Conservation (phyloP, 2,888 invertebrate species). For the Rapana venosa region DNA sequence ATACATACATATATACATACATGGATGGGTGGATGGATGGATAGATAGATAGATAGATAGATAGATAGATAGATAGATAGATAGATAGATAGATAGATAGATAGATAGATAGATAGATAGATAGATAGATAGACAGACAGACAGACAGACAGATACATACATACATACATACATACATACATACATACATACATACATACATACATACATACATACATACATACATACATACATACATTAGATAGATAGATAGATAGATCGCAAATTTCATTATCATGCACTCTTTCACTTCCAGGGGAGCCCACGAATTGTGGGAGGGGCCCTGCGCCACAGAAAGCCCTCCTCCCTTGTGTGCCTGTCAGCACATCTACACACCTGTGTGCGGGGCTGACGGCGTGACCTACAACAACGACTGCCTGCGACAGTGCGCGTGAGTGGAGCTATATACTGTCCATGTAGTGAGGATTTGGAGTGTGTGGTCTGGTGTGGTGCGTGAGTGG, state of each 20-base stretch:
- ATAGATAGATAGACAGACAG: neutral
- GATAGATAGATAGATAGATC: neutral
- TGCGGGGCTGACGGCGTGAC: conserved; percentile 41
- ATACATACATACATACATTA: neutral
- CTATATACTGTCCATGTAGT: too few species aligned
- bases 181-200: neutral
- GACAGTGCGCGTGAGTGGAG: conserved; percentile 44
- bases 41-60: neutral
- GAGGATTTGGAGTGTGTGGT: too few species aligned
- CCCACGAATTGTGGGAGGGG: conserved; percentile 4
- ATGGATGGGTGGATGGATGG: neutral
- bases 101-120: neutral
- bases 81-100: neutral
- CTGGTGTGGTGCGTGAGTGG: too few species aligned
- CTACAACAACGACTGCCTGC: conserved; percentile 40
- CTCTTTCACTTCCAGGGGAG: neutral
- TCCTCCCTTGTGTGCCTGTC: conserved; percentile 34
- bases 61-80: neutral
- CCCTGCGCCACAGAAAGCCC: conserved; percentile 24
- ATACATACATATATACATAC: too few species aligned
- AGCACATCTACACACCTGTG: conserved; percentile 33
- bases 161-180: neutral
- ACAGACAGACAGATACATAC: neutral
- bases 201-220: neutral
- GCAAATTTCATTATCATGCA: neutral